phyloP scores from a whole-genome alignment of 2,888 invertebrate genomes.

The Xestoiulus laeticollis region DNA sequence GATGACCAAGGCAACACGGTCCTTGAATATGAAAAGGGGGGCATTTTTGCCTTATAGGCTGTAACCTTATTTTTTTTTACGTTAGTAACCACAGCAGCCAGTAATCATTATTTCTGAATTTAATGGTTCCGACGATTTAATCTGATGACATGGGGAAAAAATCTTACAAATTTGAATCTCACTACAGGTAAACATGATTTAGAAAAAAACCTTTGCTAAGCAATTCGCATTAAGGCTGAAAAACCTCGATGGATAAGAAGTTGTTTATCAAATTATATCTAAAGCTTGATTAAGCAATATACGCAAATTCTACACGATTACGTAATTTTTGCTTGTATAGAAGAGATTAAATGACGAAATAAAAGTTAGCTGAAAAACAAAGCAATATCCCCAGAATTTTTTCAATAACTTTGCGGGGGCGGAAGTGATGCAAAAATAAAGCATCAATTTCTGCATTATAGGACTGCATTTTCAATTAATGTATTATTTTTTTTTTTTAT shows the following conservation, averaged over 20 bases:
- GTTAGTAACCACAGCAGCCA: slow-evolving; percentile 1
- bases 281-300: no score
- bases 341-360: no score
- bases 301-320: no score
- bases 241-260: background rate
- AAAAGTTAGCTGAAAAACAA: no score
- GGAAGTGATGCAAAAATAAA: no score
- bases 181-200: background rate
- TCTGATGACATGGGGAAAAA: background rate
- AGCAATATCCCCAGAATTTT: no score
- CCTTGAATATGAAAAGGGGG: background rate
- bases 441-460: no score
- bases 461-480: no score
- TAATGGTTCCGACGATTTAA: background rate
- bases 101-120: background rate
- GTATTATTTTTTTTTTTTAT: no score
- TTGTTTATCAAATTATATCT: background rate
- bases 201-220: background rate
- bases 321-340: no score
- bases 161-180: background rate
- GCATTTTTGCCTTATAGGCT: background rate
- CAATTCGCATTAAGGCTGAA: background rate
- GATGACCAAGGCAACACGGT: background rate
- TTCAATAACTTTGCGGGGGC: no score
- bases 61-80: background rate